Conservation (phyloP, 1,140 invertebrate species). For the Habropoda laboriosa region DNA sequence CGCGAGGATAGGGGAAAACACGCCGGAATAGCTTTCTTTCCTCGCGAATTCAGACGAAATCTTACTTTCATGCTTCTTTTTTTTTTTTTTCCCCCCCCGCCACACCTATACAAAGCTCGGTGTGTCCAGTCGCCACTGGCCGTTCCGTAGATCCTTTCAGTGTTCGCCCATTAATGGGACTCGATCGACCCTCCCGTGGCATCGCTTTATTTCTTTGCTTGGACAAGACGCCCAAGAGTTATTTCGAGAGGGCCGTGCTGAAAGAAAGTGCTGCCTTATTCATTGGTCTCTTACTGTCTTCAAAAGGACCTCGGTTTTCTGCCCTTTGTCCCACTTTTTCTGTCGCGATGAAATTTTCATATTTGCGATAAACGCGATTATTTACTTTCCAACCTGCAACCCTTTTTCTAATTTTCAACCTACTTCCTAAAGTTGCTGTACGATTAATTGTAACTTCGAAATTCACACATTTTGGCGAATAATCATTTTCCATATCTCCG, state of each 20-base stretch:
- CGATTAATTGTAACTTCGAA: too few species aligned
- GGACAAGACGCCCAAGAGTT: constrained; percentile 60
- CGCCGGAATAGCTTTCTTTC: constrained; percentile 11
- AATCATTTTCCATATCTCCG: too few species aligned
- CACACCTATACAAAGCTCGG: constrained; percentile 59
- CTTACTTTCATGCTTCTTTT: constrained; percentile 48
- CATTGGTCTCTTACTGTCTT: constrained; percentile 30
- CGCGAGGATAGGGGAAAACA: background rate
- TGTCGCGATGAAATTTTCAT: constrained; percentile 23
- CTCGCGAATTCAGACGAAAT: constrained; percentile 35
- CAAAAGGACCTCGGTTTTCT: constrained; percentile 29
- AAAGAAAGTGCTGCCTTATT: constrained; percentile 60
- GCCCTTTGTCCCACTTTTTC: constrained; percentile 7
- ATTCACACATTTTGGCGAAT: too few species aligned
- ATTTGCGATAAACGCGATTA: constrained; percentile 27
- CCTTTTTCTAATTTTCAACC: background rate
- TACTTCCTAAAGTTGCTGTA: too few species aligned
- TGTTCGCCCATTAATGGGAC: constrained; percentile 70
- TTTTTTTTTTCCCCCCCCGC: too few species aligned
- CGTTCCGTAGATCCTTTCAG: constrained; percentile 57
- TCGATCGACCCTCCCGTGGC: constrained; percentile 68
- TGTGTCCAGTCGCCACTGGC: constrained; percentile 63
- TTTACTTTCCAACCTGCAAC: background rate
- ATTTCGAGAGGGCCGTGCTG: constrained; percentile 62
- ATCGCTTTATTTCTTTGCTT: constrained; percentile 69